Evolutionary conservation across 2,888 invertebrate species (phyloP).

Genomic region (Azorinus chamasolen): DNA sequence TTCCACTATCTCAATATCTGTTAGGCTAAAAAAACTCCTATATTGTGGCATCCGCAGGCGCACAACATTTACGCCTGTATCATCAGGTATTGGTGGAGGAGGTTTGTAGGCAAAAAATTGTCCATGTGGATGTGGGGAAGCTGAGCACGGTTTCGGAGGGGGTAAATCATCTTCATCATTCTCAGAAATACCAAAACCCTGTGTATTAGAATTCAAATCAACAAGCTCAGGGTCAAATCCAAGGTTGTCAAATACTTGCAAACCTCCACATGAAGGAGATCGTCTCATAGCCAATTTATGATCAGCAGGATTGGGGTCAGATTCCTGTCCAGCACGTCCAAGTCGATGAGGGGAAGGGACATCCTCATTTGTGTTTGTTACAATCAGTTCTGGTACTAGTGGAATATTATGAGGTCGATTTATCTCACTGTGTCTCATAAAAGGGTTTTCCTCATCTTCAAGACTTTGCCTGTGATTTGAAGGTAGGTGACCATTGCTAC

Average conservation of each 20-base stretch:
- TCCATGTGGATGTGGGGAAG: slow-evolving; percentile 31
- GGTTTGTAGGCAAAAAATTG: slow-evolving; percentile 33
- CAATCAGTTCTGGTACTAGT: not conserved
- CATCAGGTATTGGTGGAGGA: not conserved
- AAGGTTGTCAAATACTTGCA: too few species aligned
- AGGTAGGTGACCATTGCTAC: too few species aligned
- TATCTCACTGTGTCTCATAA: too few species aligned
- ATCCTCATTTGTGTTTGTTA: not conserved
- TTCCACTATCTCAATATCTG: slow-evolving; percentile 1
- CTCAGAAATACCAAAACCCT: slow-evolving; percentile 3
- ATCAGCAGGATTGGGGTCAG: slow-evolving; percentile 6
- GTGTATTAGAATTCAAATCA: not conserved
- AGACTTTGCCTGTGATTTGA: too few species aligned
- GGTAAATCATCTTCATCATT: slow-evolving; percentile 13
- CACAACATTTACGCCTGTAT: not conserved
- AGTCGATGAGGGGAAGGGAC: not conserved
- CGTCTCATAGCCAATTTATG: too few species aligned
- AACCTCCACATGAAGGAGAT: too few species aligned
- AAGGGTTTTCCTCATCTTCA: too few species aligned
- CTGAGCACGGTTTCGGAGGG: slow-evolving; percentile 42
- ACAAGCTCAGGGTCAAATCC: too few species aligned
- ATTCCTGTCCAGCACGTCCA: not conserved
- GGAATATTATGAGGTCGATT: not conserved
- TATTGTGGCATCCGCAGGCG: slow-evolving; percentile 16
- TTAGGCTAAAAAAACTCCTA: slow-evolving; percentile 30